Conservation (phyloP, 2,888 invertebrate genomes). For the Drosophila multiciliata region DNA sequence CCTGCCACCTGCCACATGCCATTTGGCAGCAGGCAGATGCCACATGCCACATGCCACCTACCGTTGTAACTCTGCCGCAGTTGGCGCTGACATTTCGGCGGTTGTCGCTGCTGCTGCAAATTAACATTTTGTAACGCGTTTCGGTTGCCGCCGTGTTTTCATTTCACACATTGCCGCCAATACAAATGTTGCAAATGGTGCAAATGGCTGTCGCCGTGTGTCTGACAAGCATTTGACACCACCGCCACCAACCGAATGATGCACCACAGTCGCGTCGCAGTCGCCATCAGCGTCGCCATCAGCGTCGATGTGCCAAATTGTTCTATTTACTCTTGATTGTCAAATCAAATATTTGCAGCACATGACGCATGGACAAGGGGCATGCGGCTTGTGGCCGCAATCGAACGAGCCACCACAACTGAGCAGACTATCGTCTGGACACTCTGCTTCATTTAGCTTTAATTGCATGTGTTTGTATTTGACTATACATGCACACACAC, state of each 20-base stretch:
- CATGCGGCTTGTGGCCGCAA: background rate
- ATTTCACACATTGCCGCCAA: slow-evolving; percentile 59
- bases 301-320: slow-evolving; percentile 60
- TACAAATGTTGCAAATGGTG: slow-evolving; percentile 12
- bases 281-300: background rate
- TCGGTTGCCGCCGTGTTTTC: slow-evolving; percentile 62
- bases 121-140: slow-evolving; percentile 77
- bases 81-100: slow-evolving; percentile 40
- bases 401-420: background rate
- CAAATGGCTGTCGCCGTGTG: slow-evolving; percentile 28
- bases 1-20: slow-evolving; percentile 28
- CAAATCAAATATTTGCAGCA: slow-evolving; percentile 72
- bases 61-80: slow-evolving; percentile 4
- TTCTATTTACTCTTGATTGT: slow-evolving; percentile 74
- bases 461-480: slow-evolving; percentile 29
- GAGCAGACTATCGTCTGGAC: background rate
- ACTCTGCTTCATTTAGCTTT: slow-evolving; percentile 41
- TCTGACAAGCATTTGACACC: slow-evolving; percentile 63
- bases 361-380: slow-evolving; percentile 31
- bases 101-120: slow-evolving; percentile 62
- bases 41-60: slow-evolving; percentile 17
- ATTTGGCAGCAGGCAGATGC: slow-evolving; percentile 26
- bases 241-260: slow-evolving; percentile 24
- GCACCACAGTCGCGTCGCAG: background rate
- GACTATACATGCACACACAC: slow-evolving; percentile 12